phyloP scores from a whole-genome alignment of 2,888 invertebrate species.

The Cataglyphis livida region DNA sequence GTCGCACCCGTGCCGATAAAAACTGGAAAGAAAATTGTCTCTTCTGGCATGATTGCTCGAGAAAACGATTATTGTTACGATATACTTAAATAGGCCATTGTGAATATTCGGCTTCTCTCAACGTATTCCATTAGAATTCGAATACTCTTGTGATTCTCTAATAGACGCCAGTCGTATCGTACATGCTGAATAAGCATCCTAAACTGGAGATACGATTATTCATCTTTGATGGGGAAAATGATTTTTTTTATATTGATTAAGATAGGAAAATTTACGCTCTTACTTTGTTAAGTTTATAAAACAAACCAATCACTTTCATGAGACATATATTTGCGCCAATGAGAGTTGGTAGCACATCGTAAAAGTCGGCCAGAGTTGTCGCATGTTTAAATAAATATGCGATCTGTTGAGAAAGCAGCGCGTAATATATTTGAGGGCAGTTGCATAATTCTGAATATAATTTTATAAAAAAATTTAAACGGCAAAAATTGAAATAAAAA shows the following conservation, averaged over 20 bases:
- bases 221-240: background rate
- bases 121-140: constrained; percentile 11
- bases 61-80: background rate
- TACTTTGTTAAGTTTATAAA: background rate
- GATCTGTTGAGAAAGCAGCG: background rate
- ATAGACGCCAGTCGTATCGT: constrained; percentile 11
- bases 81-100: constrained; percentile 15
- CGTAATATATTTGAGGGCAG: background rate
- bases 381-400: background rate
- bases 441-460: background rate
- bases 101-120: constrained; percentile 23
- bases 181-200: constrained; percentile 23
- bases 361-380: background rate
- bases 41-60: background rate
- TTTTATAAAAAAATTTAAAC: background rate
- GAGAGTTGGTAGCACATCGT: constrained; percentile 1
- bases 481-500: background rate
- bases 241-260: background rate
- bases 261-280: background rate
- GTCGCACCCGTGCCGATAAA: background rate
- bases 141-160: background rate
- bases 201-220: background rate
- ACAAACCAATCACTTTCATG: background rate
- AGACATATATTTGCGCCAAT: background rate
- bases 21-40: background rate